Base-by-base conservation (phyloP, 2,888 invertebrate species). In the Oscheius myriophilus region DNA sequence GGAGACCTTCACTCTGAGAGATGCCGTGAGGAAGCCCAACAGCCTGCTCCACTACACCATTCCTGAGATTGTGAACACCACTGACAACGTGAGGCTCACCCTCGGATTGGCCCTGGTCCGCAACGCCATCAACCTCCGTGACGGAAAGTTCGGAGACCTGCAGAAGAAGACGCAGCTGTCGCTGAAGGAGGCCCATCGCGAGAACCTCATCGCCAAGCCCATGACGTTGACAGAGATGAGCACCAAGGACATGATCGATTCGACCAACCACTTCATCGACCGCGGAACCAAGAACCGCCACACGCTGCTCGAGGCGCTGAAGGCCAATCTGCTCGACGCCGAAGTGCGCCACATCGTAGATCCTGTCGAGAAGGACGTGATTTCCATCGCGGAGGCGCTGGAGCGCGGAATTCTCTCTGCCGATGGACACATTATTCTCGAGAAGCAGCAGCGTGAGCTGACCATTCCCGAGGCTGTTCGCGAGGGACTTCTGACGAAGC, bases 141-240 rank as follows among this genome's bases (percentile, higher is more conserved):
- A 84, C 41, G 94, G 93, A 72, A 92, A 92, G 85, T 95, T 92
- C 88, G 75, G 91, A 70, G 93, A 95, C 84, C 90, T 91, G 79
- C 87, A 90, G 62, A 91, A 91, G 66, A 91, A 92, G 87, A 92
- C 93, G 87, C 92, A 91, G 84, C 87, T 94, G 66, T 90, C 92
- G 39, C 91, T 93, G 82, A 90, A 91, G 84, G 93, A 94, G 85
- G 96, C 96, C n/a, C 91, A 92, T 82, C 91, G 91, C 74, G 90
- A 92, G 76, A 91, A 92, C 66, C 89, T 92, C 58, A 93, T 96
- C 81, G 90, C 92, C 62, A 94, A 93, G 88, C 95, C 96, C 0
- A 91, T 94, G 90, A 94, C 95, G n/a, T 89, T 97, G 42, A 93
- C 94, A 88, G 95, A 95, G 86, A 88, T 89, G 68, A 90, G 92